Conservation (phyloP, 2,113 vertebrate species). For the Calidris pygmaea region DNA sequence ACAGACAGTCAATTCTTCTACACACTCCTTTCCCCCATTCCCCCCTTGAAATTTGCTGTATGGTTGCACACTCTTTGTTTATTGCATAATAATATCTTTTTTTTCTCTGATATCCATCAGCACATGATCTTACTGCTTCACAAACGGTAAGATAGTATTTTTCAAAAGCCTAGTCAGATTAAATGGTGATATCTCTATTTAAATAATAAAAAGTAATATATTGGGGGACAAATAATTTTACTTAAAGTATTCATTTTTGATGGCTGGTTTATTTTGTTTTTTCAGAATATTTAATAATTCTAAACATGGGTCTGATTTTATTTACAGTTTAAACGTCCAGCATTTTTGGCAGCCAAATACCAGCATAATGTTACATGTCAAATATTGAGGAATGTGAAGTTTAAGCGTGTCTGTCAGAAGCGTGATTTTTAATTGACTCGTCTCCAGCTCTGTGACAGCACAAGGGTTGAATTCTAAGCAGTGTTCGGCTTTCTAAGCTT, state of each 20-base stretch:
- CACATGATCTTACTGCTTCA: background rate
- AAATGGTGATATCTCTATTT: background rate
- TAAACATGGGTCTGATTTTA: background rate
- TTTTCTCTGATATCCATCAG: background rate
- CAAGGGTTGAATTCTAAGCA: background rate
- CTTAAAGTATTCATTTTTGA: background rate
- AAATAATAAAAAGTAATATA: background rate
- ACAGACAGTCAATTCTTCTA: background rate
- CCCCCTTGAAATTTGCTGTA: background rate
- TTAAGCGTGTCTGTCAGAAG: background rate
- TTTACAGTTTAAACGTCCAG: background rate
- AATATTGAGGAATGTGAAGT: background rate
- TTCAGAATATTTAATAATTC: background rate
- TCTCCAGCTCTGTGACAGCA: background rate
- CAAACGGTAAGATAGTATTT: background rate
- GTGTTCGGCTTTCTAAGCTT: rapidly evolving
- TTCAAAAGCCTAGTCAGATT: background rate
- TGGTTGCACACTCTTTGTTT: background rate
- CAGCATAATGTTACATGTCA: background rate
- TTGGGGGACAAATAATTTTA: background rate
- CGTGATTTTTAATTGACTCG: slow-evolving; percentile 4
- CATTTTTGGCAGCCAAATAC: background rate
- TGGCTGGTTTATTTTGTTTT: background rate
- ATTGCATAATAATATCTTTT: background rate
- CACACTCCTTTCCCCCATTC: rapidly evolving